Conservation (phyloP, 53 echinoderm and acorn worm genomes). For the Stichopus horrens region DNA sequence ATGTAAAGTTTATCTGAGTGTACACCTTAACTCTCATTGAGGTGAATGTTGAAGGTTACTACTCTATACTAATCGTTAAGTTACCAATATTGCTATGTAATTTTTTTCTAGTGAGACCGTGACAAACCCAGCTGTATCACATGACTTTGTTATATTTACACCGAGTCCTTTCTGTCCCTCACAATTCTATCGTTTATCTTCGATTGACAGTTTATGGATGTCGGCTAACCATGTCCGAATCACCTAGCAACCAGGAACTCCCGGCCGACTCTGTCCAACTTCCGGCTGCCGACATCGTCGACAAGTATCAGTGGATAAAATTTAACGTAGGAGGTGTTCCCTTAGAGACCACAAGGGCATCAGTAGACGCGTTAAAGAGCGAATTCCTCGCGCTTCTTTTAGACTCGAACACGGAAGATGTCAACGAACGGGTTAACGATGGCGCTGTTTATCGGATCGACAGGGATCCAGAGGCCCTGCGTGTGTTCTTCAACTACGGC, state of each 20-base stretch:
- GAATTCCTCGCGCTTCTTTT: slow-evolving; percentile 73
- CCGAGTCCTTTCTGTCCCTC: too few relatives aligned
- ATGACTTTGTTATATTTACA: too few relatives aligned
- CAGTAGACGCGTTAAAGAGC: slow-evolving; percentile 63
- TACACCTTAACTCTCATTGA: too few relatives aligned
- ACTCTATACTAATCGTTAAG: too few relatives aligned
- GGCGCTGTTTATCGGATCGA: slow-evolving; percentile 71
- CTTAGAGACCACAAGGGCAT: slow-evolving; percentile 69
- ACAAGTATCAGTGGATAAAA: slow-evolving; percentile 64
- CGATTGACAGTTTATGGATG: too few relatives aligned
- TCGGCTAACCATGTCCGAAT: neutral
- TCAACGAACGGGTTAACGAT: neutral
- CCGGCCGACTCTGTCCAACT: slow-evolving; percentile 69
- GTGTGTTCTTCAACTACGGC: slow-evolving; percentile 75
- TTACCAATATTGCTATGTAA: too few relatives aligned
- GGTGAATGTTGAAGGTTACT: too few relatives aligned
- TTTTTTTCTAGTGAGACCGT: too few relatives aligned
- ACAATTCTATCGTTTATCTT: too few relatives aligned
- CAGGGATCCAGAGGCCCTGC: slow-evolving; percentile 67
- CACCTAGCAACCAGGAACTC: slow-evolving; percentile 49
- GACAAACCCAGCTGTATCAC: too few relatives aligned
- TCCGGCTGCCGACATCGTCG: slow-evolving; percentile 59
- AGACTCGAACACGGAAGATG: slow-evolving; percentile 47
- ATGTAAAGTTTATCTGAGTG: too few relatives aligned
- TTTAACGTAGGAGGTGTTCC: slow-evolving; percentile 78